Percentiles rank a stretch among this genome's conserved stretches.
These are phyloP conservation scores for Achroia grisella DNA, from an alignment of 1,140 invertebrate species.

Conservation along the genomic window DNA sequence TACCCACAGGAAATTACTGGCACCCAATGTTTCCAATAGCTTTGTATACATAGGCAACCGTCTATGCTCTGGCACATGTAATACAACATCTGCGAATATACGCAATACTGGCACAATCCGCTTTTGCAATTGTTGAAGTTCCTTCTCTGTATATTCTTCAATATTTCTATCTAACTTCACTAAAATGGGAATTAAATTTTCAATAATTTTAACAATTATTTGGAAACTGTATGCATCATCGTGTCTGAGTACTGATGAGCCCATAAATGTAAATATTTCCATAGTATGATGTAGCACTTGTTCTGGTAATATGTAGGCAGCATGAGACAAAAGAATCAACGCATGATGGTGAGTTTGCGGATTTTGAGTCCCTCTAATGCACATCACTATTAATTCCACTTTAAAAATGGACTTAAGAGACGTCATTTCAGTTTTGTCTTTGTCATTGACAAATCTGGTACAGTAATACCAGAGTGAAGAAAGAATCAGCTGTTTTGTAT, in stretches of 20 bases:
- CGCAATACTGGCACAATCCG: slow-evolving; percentile 82
- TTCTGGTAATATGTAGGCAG: slow-evolving; percentile 84
- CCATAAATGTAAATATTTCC: slow-evolving; percentile 97
- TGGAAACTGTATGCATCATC: slow-evolving; percentile 96
- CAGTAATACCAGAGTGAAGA: slow-evolving; percentile 85
- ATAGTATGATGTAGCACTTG: slow-evolving; percentile 93
- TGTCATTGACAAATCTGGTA: slow-evolving; percentile 72
- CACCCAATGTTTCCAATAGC: slow-evolving; percentile 81
- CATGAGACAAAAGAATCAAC: slow-evolving; percentile 84
- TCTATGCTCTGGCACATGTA: slow-evolving; percentile 93
- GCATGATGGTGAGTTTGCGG: slow-evolving; percentile 96
- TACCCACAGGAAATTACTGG: slow-evolving; percentile 83
- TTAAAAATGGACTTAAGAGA: slow-evolving; percentile 79
- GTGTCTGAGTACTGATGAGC: slow-evolving; percentile 89
- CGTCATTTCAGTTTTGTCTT: slow-evolving; percentile 63
- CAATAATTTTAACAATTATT: slow-evolving; percentile 92
- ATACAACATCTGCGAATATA: slow-evolving; percentile 90
- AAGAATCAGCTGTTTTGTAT: slow-evolving; percentile 90
- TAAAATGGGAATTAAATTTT: slow-evolving; percentile 91
- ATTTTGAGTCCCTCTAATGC: slow-evolving; percentile 91
- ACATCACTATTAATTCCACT: slow-evolving; percentile 89
- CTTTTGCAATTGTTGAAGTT: slow-evolving; percentile 55
- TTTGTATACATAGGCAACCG: slow-evolving; percentile 86
- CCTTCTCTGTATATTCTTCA: slow-evolving; percentile 66
- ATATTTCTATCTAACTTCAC: slow-evolving; percentile 72